phyloP scores from a whole-genome alignment of 92 coral and sea anemone genomes.

The Hydrozoanthus gracilis region DNA sequence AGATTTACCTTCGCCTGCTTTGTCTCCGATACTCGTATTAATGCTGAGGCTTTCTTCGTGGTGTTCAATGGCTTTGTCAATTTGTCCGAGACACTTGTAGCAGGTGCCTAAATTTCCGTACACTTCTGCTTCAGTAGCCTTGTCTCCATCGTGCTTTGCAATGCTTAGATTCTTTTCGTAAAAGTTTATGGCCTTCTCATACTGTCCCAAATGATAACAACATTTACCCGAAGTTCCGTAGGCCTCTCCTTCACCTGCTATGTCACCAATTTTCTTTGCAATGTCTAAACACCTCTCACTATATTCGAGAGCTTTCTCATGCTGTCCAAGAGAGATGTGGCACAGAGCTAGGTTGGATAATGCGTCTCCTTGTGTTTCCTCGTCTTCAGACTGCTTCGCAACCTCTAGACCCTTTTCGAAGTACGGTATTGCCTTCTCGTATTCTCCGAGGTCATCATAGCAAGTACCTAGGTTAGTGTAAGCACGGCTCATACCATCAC shows the following conservation, averaged over 20 bases:
- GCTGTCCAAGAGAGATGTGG: not conserved
- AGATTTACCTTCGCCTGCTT: not conserved
- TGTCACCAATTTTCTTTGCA: not conserved
- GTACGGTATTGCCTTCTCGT: not conserved
- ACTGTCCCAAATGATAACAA: not conserved
- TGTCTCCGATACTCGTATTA: not conserved
- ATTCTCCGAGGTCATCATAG: not conserved
- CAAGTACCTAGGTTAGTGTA: not conserved
- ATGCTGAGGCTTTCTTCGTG: not conserved
- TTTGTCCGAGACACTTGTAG: not conserved
- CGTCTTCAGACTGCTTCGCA: not conserved
- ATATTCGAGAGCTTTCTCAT: not conserved
- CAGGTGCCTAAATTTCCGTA: not conserved
- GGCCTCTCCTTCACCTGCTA: not conserved
- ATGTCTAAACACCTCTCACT: not conserved
- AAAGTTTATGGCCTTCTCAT: not conserved
- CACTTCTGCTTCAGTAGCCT: not conserved
- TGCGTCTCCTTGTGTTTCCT: not conserved
- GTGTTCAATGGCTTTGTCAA: not conserved
- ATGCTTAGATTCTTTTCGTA: not conserved
- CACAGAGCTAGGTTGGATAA: not conserved
- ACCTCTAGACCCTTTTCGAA: not conserved
- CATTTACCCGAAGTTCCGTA: not conserved
- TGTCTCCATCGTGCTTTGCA: not conserved
- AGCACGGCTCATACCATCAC: not conserved